A percentile compares a stretch with the other conserved stretches of the same genome.
These are phyloP conservation scores for Camelus dromedarius DNA, from an alignment of 2,113 vertebrate species.

Conservation along the genomic window DNA sequence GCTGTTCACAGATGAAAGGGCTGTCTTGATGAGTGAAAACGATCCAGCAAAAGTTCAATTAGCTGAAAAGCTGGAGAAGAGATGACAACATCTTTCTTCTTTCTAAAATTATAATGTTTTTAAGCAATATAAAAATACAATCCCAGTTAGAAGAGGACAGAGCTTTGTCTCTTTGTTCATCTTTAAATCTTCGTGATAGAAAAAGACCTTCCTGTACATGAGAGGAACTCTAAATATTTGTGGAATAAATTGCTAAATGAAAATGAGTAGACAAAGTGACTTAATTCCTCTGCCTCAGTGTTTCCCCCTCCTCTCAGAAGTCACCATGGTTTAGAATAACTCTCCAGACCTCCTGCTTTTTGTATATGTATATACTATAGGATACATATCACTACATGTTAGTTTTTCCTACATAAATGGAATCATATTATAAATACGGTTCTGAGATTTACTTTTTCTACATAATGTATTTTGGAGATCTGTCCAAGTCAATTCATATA, in stretches of 20 bases:
- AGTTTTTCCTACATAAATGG: not conserved
- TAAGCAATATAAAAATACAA: not conserved
- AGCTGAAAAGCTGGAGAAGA: not conserved
- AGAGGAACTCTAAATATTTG: not conserved
- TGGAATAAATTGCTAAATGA: not conserved
- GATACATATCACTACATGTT: not conserved
- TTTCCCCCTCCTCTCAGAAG: not conserved
- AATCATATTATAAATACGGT: not conserved
- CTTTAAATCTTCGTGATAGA: not conserved
- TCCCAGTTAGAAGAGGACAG: not conserved
- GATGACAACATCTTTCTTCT: not conserved
- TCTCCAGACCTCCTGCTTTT: not conserved
- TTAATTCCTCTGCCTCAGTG: not conserved
- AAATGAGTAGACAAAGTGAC: not conserved
- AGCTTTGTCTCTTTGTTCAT: not conserved
- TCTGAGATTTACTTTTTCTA: not conserved
- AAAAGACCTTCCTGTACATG: not conserved
- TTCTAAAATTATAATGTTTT: not conserved
- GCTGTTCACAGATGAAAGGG: not conserved
- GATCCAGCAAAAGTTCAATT: not conserved
- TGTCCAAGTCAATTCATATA: not conserved
- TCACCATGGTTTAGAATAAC: not conserved
- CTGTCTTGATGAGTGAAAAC: not conserved
- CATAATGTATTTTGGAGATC: not conserved
- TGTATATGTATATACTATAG: not conserved